Conservation (phyloP, 2,797 vertebrate species). For the Ctenosaura bakeri region DNA sequence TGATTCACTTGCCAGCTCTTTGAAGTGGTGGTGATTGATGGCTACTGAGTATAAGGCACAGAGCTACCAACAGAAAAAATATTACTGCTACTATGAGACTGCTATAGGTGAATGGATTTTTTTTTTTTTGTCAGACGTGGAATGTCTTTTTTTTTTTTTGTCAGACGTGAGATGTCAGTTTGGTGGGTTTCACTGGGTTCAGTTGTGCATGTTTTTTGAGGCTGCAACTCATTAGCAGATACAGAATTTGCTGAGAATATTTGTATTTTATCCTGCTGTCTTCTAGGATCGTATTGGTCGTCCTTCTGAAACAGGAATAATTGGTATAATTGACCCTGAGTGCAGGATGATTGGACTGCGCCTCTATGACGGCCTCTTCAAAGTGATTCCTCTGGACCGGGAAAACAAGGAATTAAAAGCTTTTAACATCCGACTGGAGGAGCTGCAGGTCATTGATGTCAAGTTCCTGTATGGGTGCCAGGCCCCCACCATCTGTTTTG, state of each 20-base stretch:
- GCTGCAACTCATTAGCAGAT: background rate
- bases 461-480: constrained; percentile 97
- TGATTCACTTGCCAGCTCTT: background rate
- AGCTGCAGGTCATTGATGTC: constrained; percentile 97
- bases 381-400: constrained; percentile 95
- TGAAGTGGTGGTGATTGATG: background rate
- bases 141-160: background rate
- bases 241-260: accelerated
- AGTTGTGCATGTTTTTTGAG: background rate
- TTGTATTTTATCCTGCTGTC: accelerated
- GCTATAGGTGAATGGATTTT: background rate
- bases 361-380: constrained; percentile 96
- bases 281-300: constrained; percentile 93
- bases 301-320: constrained; percentile 97
- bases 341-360: constrained; percentile 98
- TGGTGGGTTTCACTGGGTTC: background rate
- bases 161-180: background rate
- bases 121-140: background rate
- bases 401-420: constrained; percentile 98
- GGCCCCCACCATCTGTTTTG: constrained; percentile 98
- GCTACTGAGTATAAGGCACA: background rate
- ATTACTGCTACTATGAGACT: background rate
- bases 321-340: constrained; percentile 97
- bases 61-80: background rate
- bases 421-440: constrained; percentile 97